phyloP scores from a whole-genome alignment of 2,113 vertebrate species.

The Dascyllus trimaculatus region DNA sequence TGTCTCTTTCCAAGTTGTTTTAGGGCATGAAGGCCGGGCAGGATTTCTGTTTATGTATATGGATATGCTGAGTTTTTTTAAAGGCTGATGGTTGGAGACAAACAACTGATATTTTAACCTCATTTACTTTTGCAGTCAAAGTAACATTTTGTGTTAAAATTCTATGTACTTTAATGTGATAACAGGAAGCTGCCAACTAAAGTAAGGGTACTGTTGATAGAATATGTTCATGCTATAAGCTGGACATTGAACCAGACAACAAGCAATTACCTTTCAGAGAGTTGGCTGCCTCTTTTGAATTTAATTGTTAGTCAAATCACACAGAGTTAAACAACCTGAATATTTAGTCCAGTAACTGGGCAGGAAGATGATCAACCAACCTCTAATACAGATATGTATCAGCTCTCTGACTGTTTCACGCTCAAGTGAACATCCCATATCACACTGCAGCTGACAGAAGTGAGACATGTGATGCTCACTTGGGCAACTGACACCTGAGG shows the following conservation, averaged over 20 bases:
- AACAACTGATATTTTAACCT: not conserved
- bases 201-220: not conserved
- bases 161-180: not conserved
- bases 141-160: too few relatives aligned
- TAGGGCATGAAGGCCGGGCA: constrained; percentile 1
- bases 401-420: constrained; percentile 23
- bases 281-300: not conserved
- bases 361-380: not conserved
- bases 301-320: not conserved
- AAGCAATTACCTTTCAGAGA: not conserved
- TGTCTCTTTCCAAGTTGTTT: constrained; percentile 37
- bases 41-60: constrained; percentile 4
- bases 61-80: too few relatives aligned
- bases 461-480: too few relatives aligned
- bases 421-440: not conserved
- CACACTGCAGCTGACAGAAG: too few relatives aligned
- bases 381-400: constrained; percentile 20
- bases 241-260: not conserved
- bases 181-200: not conserved
- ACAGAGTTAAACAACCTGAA: too few relatives aligned
- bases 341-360: not conserved
- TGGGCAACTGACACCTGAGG: not conserved
- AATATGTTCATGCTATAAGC: not conserved
- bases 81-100: not conserved
- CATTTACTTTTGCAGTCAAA: too few relatives aligned